A percentile compares a stretch with the other conserved stretches of the same genome.
These are phyloP conservation scores for Prionailurus bengalensis DNA, from an alignment of 2,113 vertebrate genomes.

Conservation along the genomic window DNA sequence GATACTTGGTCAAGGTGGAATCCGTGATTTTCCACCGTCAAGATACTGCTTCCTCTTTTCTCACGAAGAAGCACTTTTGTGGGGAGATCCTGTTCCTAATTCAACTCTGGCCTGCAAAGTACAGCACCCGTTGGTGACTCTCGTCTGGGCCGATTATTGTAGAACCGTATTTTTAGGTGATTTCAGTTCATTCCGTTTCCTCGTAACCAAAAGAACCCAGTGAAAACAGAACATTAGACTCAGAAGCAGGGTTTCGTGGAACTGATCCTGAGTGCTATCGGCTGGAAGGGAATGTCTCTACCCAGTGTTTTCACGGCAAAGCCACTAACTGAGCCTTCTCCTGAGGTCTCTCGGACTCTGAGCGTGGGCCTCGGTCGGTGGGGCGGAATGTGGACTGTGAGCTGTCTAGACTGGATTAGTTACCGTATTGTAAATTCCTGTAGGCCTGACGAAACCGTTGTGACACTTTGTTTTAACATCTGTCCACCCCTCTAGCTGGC, in stretches of 20 bases:
- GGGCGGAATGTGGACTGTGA: background rate
- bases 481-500: background rate
- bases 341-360: background rate
- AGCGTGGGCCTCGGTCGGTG: background rate
- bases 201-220: background rate
- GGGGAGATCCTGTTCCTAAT: background rate
- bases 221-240: background rate
- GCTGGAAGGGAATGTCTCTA: background rate
- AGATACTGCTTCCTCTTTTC: background rate
- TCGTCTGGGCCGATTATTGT: background rate
- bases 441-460: background rate
- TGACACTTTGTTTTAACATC: constrained; percentile 1
- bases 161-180: background rate
- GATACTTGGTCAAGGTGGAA: background rate
- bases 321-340: background rate
- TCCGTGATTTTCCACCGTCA: background rate
- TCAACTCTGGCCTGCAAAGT: background rate
- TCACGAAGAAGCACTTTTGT: no score
- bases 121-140: background rate
- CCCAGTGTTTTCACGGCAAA: background rate
- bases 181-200: background rate
- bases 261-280: background rate
- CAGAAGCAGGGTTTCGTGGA: background rate
- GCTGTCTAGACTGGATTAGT: background rate
- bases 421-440: background rate